Percentiles rank a stretch among this genome's conserved stretches.
Conservation (phyloP, 1,140 invertebrate species). For the Aporrectodea caliginosa region DNA sequence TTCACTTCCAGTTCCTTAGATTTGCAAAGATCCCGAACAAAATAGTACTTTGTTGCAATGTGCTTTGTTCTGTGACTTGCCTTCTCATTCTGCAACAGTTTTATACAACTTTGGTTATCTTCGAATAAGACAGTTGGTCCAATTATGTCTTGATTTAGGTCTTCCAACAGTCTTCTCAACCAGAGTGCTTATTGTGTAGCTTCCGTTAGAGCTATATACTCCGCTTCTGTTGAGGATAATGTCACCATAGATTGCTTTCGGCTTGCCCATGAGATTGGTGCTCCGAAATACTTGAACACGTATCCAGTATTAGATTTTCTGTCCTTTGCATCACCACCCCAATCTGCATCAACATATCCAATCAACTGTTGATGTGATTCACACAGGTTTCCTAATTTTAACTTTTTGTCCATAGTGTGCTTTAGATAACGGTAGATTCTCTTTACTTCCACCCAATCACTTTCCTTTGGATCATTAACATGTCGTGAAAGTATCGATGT, state of each 20-base stretch:
- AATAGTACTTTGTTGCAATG: background rate
- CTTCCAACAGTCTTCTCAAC: background rate
- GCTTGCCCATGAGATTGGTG: background rate
- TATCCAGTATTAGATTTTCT: background rate
- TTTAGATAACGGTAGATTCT: background rate
- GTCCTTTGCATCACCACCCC: background rate
- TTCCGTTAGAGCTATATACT: background rate
- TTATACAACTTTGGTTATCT: background rate
- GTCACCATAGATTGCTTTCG: background rate
- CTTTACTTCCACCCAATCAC: background rate
- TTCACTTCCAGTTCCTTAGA: background rate
- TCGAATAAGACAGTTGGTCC: background rate
- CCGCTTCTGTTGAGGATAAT: background rate
- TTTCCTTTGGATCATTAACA: background rate
- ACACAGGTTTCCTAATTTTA: background rate
- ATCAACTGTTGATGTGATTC: background rate
- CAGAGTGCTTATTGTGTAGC: background rate
- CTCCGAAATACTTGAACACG: background rate
- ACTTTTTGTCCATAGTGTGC: background rate
- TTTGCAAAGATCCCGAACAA: background rate
- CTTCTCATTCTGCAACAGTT: background rate
- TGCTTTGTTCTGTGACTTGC: background rate
- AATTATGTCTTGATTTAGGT: background rate
- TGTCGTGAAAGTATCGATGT: background rate
- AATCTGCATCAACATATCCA: background rate